Evolutionary conservation across 1,140 invertebrate species (phyloP).

Genomic region (Halesus radiatus): DNA sequence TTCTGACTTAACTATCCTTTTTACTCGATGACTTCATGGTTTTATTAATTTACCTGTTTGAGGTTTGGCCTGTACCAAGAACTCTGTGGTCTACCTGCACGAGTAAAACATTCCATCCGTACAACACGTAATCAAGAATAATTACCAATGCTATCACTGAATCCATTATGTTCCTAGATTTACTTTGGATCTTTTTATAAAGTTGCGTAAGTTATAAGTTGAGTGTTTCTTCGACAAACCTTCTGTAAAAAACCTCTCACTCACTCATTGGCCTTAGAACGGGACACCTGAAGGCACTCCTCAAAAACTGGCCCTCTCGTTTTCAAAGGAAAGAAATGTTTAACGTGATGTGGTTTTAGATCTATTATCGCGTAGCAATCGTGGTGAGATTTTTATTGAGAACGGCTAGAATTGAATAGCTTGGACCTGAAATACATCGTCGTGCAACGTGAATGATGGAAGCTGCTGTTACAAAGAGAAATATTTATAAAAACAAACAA

Average conservation of each 20-base stretch:
- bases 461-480: no score
- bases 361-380: not conserved
- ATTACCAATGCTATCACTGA: not conserved
- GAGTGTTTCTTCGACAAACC: not conserved
- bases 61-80: constrained; percentile 20
- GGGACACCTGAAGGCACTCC: constrained; percentile 41
- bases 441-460: not conserved
- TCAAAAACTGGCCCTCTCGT: constrained; percentile 20
- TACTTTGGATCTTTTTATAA: not conserved
- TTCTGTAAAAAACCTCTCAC: constrained; percentile 37
- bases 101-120: not conserved
- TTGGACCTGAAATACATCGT: not conserved
- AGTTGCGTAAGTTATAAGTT: not conserved
- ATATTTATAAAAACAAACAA: no score
- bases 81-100: not conserved
- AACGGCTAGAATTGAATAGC: not conserved
- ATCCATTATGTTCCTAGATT: no score
- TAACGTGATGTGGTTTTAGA: not conserved
- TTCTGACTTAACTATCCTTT: not conserved
- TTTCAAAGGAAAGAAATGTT: not conserved
- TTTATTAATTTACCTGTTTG: constrained; percentile 5
- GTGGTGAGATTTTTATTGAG: constrained; percentile 1
- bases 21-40: not conserved
- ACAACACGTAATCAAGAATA: not conserved
- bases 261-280: constrained; percentile 41